These are phyloP conservation scores for Dicrostonyx torquatus DNA, from an alignment of 2,797 vertebrate genomes.

Conservation along the genomic window DNA sequence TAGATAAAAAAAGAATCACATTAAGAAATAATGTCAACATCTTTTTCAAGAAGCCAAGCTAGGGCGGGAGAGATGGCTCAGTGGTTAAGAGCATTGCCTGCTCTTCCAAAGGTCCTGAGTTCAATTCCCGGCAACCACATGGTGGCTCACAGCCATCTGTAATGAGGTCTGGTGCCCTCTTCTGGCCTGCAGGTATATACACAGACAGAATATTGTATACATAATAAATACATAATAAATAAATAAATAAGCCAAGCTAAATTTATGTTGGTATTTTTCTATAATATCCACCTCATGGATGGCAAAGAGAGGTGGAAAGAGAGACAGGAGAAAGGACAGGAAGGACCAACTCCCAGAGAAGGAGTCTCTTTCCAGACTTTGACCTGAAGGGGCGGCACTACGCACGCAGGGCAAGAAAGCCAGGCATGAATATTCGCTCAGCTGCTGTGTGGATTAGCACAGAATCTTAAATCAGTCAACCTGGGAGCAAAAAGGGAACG, in stretches of 20 bases:
- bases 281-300: neutral
- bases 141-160: too few relatives aligned
- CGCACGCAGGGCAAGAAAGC: neutral
- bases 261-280: constrained; percentile 26
- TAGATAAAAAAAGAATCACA: constrained; percentile 1
- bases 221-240: too few relatives aligned
- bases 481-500: neutral
- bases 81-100: too few relatives aligned
- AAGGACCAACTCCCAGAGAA: neutral
- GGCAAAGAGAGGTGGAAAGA: neutral
- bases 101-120: too few relatives aligned
- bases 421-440: neutral
- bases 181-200: too few relatives aligned
- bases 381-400: neutral
- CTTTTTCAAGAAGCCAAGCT: neutral
- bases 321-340: neutral
- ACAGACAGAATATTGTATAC: too few relatives aligned
- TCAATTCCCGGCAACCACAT: too few relatives aligned
- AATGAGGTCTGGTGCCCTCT: too few relatives aligned
- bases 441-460: neutral
- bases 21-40: neutral
- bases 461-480: neutral
- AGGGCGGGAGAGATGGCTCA: too few relatives aligned
- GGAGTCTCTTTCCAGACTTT: neutral
- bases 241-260: neutral